Evolutionary conservation across 1,140 invertebrate genomes (phyloP).

Genomic region (Sesamia nonagrioides): DNA sequence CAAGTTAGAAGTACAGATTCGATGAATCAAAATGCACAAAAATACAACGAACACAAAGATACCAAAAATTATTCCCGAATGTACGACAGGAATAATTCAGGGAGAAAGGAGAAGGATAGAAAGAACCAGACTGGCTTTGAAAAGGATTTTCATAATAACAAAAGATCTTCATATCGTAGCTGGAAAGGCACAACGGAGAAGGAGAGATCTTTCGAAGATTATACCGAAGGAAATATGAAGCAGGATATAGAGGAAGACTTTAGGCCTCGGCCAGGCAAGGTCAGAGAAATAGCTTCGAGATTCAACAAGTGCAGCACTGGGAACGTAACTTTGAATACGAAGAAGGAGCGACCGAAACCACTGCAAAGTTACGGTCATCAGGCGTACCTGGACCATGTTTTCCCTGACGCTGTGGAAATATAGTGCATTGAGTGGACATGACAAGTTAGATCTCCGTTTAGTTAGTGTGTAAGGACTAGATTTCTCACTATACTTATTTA

Average conservation of each 20-base stretch:
- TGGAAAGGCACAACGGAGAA: conserved; percentile 63
- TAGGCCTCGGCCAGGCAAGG: conserved; percentile 79
- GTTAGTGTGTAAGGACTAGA: conserved; percentile 55
- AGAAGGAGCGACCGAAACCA: conserved; percentile 79
- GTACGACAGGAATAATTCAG: conserved; percentile 72
- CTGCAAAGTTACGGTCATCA: conserved; percentile 83
- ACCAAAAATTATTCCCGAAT: conserved; percentile 68
- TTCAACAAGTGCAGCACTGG: conserved; percentile 75
- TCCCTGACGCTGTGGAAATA: conserved; percentile 86
- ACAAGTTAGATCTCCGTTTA: conserved; percentile 71
- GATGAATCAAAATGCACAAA: conserved; percentile 63
- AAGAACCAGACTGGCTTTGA: conserved; percentile 51
- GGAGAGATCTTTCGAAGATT: conserved; percentile 65
- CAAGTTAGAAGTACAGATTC: conserved; percentile 64
- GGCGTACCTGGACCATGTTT: conserved; percentile 85
- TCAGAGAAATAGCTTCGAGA: conserved; percentile 81
- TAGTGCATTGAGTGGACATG: conserved; percentile 60
- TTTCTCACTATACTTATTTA: conserved; percentile 58
- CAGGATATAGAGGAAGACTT: conserved; percentile 60
- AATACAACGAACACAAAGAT: conserved; percentile 66
- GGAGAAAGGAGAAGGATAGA: conserved; percentile 55
- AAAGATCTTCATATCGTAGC: conserved; percentile 64
- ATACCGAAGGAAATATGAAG: conserved; percentile 57
- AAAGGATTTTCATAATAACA: conserved; percentile 51
- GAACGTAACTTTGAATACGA: conserved; percentile 63